Conservation (phyloP, 1,140 invertebrate species). For the Brachionus koreanus region DNA sequence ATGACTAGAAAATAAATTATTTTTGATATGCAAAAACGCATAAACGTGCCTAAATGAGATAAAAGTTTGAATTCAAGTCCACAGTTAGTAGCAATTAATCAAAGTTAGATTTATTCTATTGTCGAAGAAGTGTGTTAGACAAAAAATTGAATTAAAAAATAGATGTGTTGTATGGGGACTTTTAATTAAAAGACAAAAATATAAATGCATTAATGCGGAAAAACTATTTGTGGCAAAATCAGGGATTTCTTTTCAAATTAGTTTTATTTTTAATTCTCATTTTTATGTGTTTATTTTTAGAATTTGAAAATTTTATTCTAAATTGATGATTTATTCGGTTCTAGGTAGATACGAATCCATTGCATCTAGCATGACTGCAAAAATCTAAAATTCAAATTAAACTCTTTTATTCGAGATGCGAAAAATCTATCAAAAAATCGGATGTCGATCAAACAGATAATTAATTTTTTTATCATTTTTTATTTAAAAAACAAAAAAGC, state of each 20-base stretch:
- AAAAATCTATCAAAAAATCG: neutral
- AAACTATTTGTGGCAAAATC: neutral
- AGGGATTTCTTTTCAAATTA: neutral
- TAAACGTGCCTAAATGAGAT: too few relatives aligned
- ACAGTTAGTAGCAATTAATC: neutral
- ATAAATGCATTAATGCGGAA: neutral
- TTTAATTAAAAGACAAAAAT: neutral
- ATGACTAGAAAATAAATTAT: too few relatives aligned
- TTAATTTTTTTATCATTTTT: neutral
- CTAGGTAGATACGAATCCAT: neutral
- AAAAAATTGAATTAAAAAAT: neutral
- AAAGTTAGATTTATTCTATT: neutral
- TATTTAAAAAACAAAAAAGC: neutral
- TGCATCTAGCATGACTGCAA: neutral
- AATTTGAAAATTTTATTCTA: neutral
- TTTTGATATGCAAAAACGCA: too few relatives aligned
- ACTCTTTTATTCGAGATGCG: neutral
- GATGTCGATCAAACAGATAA: neutral
- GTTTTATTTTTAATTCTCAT: neutral
- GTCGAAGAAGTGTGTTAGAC: neutral
- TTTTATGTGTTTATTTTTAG: neutral
- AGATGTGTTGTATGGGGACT: neutral
- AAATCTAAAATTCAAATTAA: neutral
- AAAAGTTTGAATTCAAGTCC: too few relatives aligned
- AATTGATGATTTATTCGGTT: neutral